phyloP scores from a whole-genome alignment of 2,797 vertebrate species.

The Argyrosomus regius region DNA sequence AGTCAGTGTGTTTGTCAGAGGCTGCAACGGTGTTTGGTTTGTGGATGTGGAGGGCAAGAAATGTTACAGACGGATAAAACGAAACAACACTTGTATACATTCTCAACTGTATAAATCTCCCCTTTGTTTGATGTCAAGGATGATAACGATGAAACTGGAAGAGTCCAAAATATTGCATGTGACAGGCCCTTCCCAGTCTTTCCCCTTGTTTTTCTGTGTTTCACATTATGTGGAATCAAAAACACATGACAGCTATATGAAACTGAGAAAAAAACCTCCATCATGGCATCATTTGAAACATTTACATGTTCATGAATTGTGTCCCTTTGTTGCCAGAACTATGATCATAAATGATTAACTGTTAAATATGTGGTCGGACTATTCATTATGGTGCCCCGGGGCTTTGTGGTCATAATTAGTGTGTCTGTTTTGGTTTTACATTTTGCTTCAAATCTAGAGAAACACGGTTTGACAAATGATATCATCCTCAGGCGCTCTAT shows the following conservation, averaged over 20 bases:
- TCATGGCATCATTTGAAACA: conserved; percentile 39
- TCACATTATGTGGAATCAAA: conserved; percentile 21
- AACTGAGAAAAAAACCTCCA: conserved; percentile 37
- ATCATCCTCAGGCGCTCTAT: conserved; percentile 36
- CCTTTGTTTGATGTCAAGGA: conserved; percentile 54
- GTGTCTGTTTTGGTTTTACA: conserved; percentile 52
- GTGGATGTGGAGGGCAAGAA: conserved; percentile 52
- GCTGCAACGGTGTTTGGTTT: conserved; percentile 71
- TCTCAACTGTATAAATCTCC: conserved; percentile 75
- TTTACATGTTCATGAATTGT: conserved; percentile 52
- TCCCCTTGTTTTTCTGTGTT: conserved; percentile 34
- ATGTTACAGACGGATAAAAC: conserved; percentile 71
- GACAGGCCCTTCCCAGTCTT: conserved; percentile 16
- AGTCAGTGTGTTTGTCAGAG: conserved; percentile 70
- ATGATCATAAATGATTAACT: conserved; percentile 59
- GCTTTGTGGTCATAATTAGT: conserved; percentile 50
- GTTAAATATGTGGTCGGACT: conserved; percentile 52
- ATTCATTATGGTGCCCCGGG: conserved; percentile 42
- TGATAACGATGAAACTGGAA: conserved; percentile 41
- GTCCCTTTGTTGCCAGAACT: conserved; percentile 49
- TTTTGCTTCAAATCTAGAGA: conserved; percentile 49
- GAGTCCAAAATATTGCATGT: conserved; percentile 36
- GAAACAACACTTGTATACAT: conserved; percentile 86
- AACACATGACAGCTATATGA: conserved; percentile 56
- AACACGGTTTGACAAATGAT: conserved; percentile 55